Evolutionary conservation across 2,113 vertebrate genomes (phyloP), one percentile per base, ranked within the genome.

Genomic region (Neopipo cinnamomea): DNA sequence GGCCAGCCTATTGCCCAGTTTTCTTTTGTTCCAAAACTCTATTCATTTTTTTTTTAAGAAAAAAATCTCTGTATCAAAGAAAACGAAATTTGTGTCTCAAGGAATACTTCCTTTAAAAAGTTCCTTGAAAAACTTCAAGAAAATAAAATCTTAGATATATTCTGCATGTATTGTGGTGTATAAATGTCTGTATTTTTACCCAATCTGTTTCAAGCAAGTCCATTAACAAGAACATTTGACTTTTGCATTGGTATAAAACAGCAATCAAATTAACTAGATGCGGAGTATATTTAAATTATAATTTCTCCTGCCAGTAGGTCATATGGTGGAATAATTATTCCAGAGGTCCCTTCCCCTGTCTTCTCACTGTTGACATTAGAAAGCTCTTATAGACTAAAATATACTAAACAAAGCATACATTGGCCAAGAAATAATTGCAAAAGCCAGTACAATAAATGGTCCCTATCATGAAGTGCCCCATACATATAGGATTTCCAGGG

Each of bases 101-200:
- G 78, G 58, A 91, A 92, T 53, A 89, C 58, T 88, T 93, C 0
- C 31, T 74, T 96, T 81, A 55, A 39, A 31, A 87, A 87, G 19
- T 82, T 50, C 27, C 46, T 62, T 85, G 50, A 91, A 96, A 91
- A 89, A 58, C 47, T 42, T 22, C 44, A 92, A 37, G 91, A 88
- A 93, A 97, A 94, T 50, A 92, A 94, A 90, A 93, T 30, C 42
- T 46, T 81, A 93, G 82, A 72, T 71, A 22, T 9, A 41, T 67
- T 85, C 25, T 91, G 0, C 1, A 25, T 74, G 46, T 52, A 39
- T 44, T 92, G 20, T 8, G 7, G 25, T 68, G 2, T 68, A 85
- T 70, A 76, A 91, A 65, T 66, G 63, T 39, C 23, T 87, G 20
- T 73, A 39, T 91, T 95, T 94, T 85, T 49, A 72, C 30, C 23